These are phyloP conservation scores for Chaetodon auriga DNA, from an alignment of 2,113 vertebrate genomes.

Conservation along the genomic window DNA sequence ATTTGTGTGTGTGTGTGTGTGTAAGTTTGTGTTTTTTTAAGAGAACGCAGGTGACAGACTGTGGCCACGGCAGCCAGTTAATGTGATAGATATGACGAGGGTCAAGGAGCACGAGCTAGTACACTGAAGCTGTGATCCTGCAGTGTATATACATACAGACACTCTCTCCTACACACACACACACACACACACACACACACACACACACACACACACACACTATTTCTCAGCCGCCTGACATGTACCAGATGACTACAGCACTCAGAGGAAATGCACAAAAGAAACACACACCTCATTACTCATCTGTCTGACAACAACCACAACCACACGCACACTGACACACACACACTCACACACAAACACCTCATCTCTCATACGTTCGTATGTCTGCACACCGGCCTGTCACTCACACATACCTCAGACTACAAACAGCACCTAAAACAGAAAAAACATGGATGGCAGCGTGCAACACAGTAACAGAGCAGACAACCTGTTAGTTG, in stretches of 20 bases:
- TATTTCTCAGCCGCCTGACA: conserved; percentile 47
- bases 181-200: neutral
- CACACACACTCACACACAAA: conserved; percentile 40
- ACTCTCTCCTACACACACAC: neutral
- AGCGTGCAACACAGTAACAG: conserved; percentile 20
- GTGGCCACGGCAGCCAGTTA: neutral
- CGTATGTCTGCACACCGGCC: conserved; percentile 25
- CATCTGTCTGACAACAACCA: conserved; percentile 53
- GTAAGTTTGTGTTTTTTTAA: neutral
- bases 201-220: neutral
- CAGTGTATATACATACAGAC: conserved; percentile 9
- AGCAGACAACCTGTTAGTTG: conserved; percentile 49
- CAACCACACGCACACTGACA: conserved; percentile 32
- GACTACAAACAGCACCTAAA: conserved; percentile 40
- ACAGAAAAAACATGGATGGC: conserved; percentile 24
- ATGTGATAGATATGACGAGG: conserved; percentile 57
- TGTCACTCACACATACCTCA: conserved; percentile 48
- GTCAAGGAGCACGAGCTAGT: conserved; percentile 45
- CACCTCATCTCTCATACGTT: conserved; percentile 52
- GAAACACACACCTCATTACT: conserved; percentile 69
- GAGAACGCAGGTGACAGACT: neutral
- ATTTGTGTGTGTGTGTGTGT: neutral
- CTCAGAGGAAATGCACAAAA: conserved; percentile 29
- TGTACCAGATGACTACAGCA: conserved; percentile 37
- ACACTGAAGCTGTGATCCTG: conserved; percentile 43